A percentile compares a stretch with the other conserved stretches of the same genome.
phyloP scores from a whole-genome alignment of 2,113 vertebrate genomes.

The Eleginops maclovinus region DNA sequence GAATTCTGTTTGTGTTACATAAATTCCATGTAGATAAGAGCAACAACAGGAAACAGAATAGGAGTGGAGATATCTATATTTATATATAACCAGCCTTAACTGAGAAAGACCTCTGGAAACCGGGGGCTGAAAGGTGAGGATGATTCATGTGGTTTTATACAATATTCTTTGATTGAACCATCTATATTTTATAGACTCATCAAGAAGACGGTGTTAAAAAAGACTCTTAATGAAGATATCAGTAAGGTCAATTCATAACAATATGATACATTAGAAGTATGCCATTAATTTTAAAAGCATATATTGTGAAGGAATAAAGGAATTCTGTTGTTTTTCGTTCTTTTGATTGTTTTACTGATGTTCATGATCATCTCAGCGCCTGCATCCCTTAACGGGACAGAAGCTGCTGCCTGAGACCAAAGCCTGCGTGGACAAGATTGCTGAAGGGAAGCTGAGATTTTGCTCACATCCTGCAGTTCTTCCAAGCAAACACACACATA shows the following conservation, averaged over 20 bases:
- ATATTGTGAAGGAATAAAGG: too few species aligned
- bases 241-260: background rate
- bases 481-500: constrained; percentile 27
- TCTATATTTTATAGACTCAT: background rate
- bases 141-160: background rate
- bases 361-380: constrained; percentile 41
- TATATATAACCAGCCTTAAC: too few species aligned
- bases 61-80: background rate
- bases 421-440: constrained; percentile 55
- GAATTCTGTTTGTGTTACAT: background rate
- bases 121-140: background rate
- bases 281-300: background rate
- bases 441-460: constrained; percentile 56
- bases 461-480: constrained; percentile 44
- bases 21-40: background rate
- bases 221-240: background rate
- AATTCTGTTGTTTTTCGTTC: too few species aligned
- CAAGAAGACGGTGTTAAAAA: background rate
- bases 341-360: too few species aligned
- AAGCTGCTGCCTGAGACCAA: constrained; percentile 51
- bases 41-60: background rate
- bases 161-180: background rate
- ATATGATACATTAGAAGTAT: background rate
- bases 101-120: background rate
- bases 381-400: constrained; percentile 48